Conservation (phyloP, 2,888 invertebrate species). For the Drosophila yooni region DNA sequence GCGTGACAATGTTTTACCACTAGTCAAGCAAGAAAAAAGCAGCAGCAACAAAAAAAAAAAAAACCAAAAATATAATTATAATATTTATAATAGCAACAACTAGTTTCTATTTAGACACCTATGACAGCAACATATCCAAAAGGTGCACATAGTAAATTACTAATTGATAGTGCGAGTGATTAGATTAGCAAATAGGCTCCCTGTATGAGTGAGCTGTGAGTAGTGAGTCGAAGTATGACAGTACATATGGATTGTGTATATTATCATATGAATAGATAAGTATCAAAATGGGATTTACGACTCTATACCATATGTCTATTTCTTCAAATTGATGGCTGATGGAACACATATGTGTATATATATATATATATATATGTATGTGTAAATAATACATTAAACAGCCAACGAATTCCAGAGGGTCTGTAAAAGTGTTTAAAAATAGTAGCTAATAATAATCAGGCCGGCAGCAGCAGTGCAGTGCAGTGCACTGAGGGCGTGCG, state of each 20-base stretch:
- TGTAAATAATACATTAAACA: not conserved
- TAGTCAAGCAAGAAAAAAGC: constrained; percentile 16
- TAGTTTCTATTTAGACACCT: constrained; percentile 39
- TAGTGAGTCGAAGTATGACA: constrained; percentile 17
- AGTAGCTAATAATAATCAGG: constrained; percentile 58
- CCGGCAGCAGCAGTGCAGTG: constrained; percentile 24
- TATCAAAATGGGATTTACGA: constrained; percentile 36
- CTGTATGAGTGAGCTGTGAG: constrained; percentile 24
- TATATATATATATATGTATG: not conserved
- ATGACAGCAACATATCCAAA: constrained; percentile 48
- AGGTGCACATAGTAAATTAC: constrained; percentile 37
- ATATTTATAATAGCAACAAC: not conserved
- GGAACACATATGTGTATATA: constrained; percentile 20
- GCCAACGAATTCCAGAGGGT: constrained; percentile 59
- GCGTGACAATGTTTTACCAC: constrained; percentile 33
- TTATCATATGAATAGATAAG: constrained; percentile 61
- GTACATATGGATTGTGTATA: constrained; percentile 46
- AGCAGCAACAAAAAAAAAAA: constrained; percentile 21
- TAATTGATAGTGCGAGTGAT: constrained; percentile 63
- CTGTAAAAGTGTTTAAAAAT: constrained; percentile 71
- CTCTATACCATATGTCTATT: constrained; percentile 28
- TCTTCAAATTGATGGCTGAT: constrained; percentile 22
- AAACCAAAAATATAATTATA: constrained; percentile 5
- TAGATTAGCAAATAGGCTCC: constrained; percentile 62
- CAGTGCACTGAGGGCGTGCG: constrained; percentile 54